A percentile compares a stretch with the other conserved stretches of the same genome.
Conservation (phyloP, 1,140 invertebrate genomes). For the Augochlora pura region DNA sequence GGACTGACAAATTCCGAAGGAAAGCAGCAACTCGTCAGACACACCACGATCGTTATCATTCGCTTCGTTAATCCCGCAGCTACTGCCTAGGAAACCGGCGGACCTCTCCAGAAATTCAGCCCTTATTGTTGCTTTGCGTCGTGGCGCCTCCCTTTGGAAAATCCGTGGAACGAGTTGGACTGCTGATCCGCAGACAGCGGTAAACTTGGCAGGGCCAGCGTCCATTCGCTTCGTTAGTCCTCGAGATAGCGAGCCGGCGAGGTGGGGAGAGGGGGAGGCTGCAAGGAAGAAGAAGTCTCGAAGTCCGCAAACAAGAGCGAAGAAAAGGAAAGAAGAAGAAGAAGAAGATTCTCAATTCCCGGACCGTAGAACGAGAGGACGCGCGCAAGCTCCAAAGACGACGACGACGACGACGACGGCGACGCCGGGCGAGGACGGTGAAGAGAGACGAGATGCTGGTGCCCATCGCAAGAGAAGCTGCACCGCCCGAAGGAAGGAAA, state of each 20-base stretch:
- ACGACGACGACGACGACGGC: conserved; percentile 27
- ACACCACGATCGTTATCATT: too few species aligned
- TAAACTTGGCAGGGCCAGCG: too few species aligned
- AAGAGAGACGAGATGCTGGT: conserved; percentile 52
- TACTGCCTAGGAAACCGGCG: too few species aligned
- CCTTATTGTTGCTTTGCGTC: too few species aligned
- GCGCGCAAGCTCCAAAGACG: conserved; percentile 9
- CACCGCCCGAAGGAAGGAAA: conserved; percentile 75
- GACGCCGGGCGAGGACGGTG: neutral
- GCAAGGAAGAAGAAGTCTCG: neutral
- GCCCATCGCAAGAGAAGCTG: conserved; percentile 75
- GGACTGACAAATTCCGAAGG: too few species aligned
- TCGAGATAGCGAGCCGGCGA: neutral
- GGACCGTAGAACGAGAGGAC: conserved; percentile 10
- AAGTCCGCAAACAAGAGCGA: neutral
- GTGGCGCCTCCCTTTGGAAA: too few species aligned
- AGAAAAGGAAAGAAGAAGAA: conserved; percentile 20
- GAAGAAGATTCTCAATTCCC: conserved; percentile 23
- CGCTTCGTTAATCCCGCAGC: too few species aligned
- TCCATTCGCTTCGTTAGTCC: neutral
- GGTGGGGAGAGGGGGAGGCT: neutral
- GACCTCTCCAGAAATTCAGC: too few species aligned
- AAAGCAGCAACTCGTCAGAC: too few species aligned
- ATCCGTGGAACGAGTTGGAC: too few species aligned
- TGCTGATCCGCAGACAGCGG: too few species aligned